Base-by-base conservation (phyloP, 2,888 invertebrate species). In the Pelosia muscerda region DNA sequence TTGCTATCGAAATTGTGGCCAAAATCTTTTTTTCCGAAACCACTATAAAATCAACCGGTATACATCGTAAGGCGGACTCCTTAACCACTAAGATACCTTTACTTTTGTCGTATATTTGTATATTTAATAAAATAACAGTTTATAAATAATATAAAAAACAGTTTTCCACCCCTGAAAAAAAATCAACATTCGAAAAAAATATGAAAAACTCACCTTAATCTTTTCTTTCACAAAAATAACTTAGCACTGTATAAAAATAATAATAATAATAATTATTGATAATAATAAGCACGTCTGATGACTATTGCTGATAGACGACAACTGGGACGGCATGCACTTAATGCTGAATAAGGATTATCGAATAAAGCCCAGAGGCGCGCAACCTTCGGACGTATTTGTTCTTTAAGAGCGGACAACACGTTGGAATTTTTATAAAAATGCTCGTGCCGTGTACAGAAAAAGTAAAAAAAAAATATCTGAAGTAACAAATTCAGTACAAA, bases 271-370 rank as follows among this genome's bases (percentile, higher is more conserved):
- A 26, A 62, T 58, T 49, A 49, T 19, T 63, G 28, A 10, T 34
- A 60, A 59, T 23, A 22, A 42, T 15, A 56, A 53, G 57, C 68
- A 63, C 78, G 78, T 62, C 64, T 60, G 1, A 31, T 25, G 15
- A 61, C 8, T 57, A 60, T 59, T 38, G 53, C 63, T 55, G 66
- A 56, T 70, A n/a, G 60, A 10, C 38, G 19, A 15, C 34, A 49
- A 79, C 79, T 79, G 71, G 63, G 25, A 53, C 11, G 8, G 4
- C 55, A 25, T 66, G 64, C 65, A 66, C 15, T 69, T 26, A 49
- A 66, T 49, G 66, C 19, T 65, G 69, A 75, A 68, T 75, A 80
- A 72, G 76, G 78, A 77, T 54, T 76, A 68, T 28, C 59, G 63
- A 66, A 78, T 72, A 70, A 71, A 70, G 63, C 59, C 22, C 79